Percentiles rank a stretch among this genome's conserved stretches.
These are phyloP conservation scores for Haplochromis vanheusdeni DNA, from an alignment of 2,113 vertebrate genomes.

Conservation along the genomic window DNA sequence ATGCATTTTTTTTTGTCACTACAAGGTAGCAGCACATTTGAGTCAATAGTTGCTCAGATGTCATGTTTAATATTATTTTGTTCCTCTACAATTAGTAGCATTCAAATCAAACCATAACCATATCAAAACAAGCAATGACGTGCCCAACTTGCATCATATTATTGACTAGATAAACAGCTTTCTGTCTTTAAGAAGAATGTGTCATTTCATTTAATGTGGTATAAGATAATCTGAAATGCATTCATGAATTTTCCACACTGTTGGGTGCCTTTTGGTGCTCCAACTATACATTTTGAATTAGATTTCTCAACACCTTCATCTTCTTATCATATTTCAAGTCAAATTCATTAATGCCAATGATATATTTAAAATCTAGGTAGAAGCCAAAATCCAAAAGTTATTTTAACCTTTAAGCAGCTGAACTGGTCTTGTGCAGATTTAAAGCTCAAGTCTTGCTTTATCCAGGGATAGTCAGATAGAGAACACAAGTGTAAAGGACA, in stretches of 20 bases:
- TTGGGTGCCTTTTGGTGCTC: background rate
- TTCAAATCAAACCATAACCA: background rate
- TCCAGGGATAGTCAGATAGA: background rate
- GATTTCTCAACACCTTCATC: background rate
- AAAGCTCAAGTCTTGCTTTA: slow-evolving; percentile 20
- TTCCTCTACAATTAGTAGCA: background rate
- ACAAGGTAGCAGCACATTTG: background rate
- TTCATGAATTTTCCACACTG: background rate
- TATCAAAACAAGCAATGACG: background rate
- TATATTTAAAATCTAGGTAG: background rate
- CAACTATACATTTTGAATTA: background rate
- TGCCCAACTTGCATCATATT: background rate
- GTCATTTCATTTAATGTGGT: background rate
- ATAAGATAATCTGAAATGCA: background rate
- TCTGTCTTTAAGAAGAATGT: background rate
- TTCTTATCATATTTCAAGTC: background rate
- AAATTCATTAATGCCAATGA: background rate
- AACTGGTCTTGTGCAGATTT: background rate
- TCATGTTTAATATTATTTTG: background rate
- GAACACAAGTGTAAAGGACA: slow-evolving; percentile 14
- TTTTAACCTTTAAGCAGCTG: slow-evolving; percentile 12
- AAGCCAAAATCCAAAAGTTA: background rate
- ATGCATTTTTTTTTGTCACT: background rate
- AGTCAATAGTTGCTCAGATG: background rate
- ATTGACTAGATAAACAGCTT: background rate